Conservation (phyloP, 2,113 vertebrate genomes). For the Pedionomus torquatus region DNA sequence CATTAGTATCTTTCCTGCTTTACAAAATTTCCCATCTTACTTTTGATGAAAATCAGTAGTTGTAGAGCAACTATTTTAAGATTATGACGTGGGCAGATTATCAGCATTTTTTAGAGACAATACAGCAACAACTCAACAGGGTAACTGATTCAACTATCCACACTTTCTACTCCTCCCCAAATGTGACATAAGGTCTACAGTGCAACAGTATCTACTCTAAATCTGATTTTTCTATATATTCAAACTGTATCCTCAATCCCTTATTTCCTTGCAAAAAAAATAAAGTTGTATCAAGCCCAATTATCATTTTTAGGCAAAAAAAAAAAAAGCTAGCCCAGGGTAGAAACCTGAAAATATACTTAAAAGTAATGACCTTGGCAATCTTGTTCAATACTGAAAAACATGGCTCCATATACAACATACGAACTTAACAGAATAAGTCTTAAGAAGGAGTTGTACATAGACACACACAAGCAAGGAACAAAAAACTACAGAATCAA, state of each 20-base stretch:
- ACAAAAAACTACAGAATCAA: neutral
- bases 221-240: neutral
- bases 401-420: neutral
- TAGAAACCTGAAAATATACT: neutral
- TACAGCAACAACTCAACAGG: neutral
- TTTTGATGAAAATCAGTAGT: neutral
- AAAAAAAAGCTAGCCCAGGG: neutral
- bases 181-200: neutral
- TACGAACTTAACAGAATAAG: neutral
- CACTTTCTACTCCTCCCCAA: neutral
- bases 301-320: neutral
- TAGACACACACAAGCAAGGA: neutral
- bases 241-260: neutral
- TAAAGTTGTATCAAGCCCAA: neutral
- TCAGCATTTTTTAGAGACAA: neutral
- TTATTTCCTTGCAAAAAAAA: neutral
- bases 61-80: neutral
- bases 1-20: neutral
- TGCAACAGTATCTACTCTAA: neutral
- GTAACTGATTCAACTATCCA: neutral
- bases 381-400: neutral
- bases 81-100: neutral
- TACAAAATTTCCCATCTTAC: neutral
- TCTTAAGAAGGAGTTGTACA: neutral
- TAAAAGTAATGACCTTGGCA: neutral